A percentile compares a stretch with the other conserved stretches of the same genome.
phyloP scores from a whole-genome alignment of 2,797 vertebrate genomes.

The Bradypus variegatus region DNA sequence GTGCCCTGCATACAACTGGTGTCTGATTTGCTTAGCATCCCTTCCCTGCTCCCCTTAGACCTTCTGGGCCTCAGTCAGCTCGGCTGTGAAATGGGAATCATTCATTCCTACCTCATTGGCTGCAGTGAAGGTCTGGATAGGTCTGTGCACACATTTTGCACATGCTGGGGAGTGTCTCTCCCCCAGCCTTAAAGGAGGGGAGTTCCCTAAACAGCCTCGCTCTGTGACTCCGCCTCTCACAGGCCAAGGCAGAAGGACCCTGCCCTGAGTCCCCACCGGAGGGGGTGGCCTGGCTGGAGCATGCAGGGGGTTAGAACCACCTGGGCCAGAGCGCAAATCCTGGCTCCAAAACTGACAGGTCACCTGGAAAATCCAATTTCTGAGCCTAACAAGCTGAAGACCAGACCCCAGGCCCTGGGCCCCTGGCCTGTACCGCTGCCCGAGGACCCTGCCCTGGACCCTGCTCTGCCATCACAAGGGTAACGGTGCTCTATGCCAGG shows the following conservation, averaged over 20 bases:
- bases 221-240: background rate
- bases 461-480: too few species aligned
- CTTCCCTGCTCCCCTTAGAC: background rate
- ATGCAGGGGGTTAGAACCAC: background rate
- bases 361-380: background rate
- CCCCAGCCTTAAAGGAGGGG: background rate
- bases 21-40: background rate
- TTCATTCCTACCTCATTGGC: background rate
- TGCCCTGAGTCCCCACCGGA: background rate
- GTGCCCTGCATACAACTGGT: accelerated
- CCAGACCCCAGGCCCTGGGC: background rate
- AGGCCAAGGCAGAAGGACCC: background rate
- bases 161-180: background rate
- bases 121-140: background rate
- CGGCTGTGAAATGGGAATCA: background rate
- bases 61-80: background rate
- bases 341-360: background rate
- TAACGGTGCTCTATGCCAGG: background rate
- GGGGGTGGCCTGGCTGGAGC: background rate
- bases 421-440: background rate
- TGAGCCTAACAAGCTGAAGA: background rate
- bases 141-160: background rate
- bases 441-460: too few species aligned
- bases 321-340: background rate
- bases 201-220: background rate